Base-by-base conservation (phyloP, 2,113 vertebrate genomes). In the Myotis lucifugus region DNA sequence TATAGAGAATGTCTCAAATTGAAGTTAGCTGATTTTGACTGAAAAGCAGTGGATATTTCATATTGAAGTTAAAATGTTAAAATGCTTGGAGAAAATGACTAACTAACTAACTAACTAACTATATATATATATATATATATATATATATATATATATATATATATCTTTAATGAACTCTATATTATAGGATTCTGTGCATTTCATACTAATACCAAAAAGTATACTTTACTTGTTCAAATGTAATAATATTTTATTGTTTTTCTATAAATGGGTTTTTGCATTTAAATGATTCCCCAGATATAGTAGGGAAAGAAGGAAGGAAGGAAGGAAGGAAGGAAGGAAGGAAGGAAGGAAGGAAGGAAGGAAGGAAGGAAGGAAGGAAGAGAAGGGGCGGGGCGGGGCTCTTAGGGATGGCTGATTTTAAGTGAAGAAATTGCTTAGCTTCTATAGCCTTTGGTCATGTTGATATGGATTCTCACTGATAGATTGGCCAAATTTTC, bases 1-100 rank as follows among this genome's bases (percentile, higher is more conserved):
- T 76, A 59, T 46, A 93, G 74, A 95, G 93, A 96, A 85, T 91
- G 66, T 94, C 83, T 96, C 87, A 95, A 95, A 93, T 81, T 93
- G 27, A 69, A 67, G 29, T 93, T 73, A 76, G 82, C 73, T 97
- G 85, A 81, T 64, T 95, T 95, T 93, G 76, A 85, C 79, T 85
- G 37, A 95, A 92, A 92, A 92, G 54, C 25, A 66, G 32, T 52
- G 66, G 88, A 50, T 96, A 90, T 76, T 85, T 95, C 70, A 72
- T 90, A 76, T 61, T 94, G 34, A 88, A 96, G 59, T 82, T 70
- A 42, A 96, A 96, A 78, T 90, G 40, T 83, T 90, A 94, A 48
- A 73, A 77, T 93, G 34, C 48, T 59, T 89, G 18, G 18, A 69
- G 72, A 90, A 94, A 78, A 85, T 92, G 46, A 91, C 14, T 85